phyloP scores from a whole-genome alignment of 2,888 invertebrate genomes.

The Meganola albula region DNA sequence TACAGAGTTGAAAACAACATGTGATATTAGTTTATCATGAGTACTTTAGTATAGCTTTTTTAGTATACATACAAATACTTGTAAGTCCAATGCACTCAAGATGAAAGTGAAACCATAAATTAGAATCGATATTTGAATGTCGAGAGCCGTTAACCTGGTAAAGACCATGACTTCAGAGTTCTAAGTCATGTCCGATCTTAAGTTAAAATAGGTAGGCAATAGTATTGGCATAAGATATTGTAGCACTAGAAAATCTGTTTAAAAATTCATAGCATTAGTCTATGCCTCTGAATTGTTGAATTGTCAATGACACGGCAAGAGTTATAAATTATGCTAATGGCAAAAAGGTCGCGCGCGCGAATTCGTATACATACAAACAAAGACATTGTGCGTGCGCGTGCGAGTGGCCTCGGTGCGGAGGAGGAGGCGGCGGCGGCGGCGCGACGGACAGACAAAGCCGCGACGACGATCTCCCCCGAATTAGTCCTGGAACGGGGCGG shows the following conservation, averaged over 20 bases:
- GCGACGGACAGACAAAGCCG: constrained; percentile 52
- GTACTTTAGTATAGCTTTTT: too few relatives aligned
- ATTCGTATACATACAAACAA: constrained; percentile 44
- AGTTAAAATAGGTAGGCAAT: constrained; percentile 12
- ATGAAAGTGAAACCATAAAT: constrained; percentile 45
- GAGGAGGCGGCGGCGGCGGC: constrained; percentile 67
- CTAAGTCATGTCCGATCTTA: constrained; percentile 10
- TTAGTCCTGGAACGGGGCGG: constrained; percentile 75
- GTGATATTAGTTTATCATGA: too few relatives aligned
- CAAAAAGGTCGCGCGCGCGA: constrained; percentile 31
- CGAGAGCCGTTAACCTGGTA: constrained; percentile 37
- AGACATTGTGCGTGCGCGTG: constrained; percentile 44
- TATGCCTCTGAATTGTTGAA: constrained; percentile 16
- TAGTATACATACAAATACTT: too few relatives aligned
- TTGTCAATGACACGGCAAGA: constrained; percentile 24
- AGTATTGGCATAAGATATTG: too few relatives aligned
- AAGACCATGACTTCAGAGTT: constrained; percentile 22
- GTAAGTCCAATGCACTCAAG: constrained; percentile 34
- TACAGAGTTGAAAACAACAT: too few relatives aligned
- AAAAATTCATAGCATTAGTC: background rate
- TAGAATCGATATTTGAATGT: constrained; percentile 45
- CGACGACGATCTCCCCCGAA: constrained; percentile 76
- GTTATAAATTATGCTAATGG: constrained; percentile 38
- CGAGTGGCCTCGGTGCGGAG: constrained; percentile 38
- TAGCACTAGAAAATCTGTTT: background rate